Conservation (phyloP, 2,888 invertebrate species). For the Xestia rhomboidea region DNA sequence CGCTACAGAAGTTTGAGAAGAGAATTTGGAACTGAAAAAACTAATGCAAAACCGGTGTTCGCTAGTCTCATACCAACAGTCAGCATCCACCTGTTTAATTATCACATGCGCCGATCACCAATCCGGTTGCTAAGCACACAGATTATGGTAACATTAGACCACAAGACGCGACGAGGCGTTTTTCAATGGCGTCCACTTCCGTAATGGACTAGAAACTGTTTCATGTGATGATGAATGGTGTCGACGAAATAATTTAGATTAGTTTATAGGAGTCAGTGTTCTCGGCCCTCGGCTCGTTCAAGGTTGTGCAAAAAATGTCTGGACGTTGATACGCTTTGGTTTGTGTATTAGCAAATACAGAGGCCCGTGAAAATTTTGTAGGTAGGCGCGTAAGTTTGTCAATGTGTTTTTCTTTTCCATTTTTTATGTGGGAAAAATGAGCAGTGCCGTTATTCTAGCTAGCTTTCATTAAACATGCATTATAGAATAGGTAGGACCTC, state of each 20-base stretch:
- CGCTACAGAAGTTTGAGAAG: not conserved
- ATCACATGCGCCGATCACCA: not conserved
- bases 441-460: constrained; percentile 3
- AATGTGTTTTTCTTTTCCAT: constrained; percentile 2
- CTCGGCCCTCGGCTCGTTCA: constrained; percentile 24
- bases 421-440: constrained; percentile 14
- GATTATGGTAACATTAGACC: constrained; percentile 16
- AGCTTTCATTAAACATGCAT: not conserved
- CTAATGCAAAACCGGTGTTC: constrained; percentile 4
- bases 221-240: constrained; percentile 30
- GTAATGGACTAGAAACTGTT: constrained; percentile 2
- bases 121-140: constrained; percentile 12
- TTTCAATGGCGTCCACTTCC: constrained; percentile 33
- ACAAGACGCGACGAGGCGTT: constrained; percentile 14
- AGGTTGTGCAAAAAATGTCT: constrained; percentile 53
- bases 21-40: not conserved
- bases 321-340: constrained; percentile 24
- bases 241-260: constrained; percentile 32
- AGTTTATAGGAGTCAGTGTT: not conserved
- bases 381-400: not conserved
- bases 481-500: not conserved
- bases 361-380: constrained; percentile 43
- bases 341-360: constrained; percentile 36
- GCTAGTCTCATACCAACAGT: not conserved
- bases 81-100: constrained; percentile 20